These are phyloP conservation scores for Heteromormyrus szaboi DNA, from an alignment of 2,797 vertebrate genomes.

Conservation along the genomic window DNA sequence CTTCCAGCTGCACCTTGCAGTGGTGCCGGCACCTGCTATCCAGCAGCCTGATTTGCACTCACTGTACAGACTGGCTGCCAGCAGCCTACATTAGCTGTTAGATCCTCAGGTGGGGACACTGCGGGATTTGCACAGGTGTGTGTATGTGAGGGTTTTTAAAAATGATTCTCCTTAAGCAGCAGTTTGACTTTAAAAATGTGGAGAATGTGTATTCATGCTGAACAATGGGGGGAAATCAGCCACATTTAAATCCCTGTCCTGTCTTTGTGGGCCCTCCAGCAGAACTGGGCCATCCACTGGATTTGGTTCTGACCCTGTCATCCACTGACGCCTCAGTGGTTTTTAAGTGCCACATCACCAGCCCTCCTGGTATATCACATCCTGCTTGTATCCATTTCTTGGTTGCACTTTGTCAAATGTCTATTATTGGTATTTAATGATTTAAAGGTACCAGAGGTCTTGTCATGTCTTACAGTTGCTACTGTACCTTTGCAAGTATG, in stretches of 20 bases:
- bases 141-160: neutral
- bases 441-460: constrained; percentile 44
- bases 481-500: constrained; percentile 40
- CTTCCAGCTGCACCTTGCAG: constrained; percentile 55
- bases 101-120: neutral
- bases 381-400: constrained; percentile 39
- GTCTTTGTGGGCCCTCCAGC: constrained; percentile 8
- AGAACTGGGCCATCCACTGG: neutral
- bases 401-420: constrained; percentile 56
- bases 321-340: neutral
- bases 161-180: neutral
- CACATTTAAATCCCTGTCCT: neutral
- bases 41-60: constrained; percentile 62
- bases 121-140: neutral
- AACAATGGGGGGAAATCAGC: neutral
- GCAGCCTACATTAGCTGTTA: constrained; percentile 50
- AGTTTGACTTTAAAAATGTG: neutral
- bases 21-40: constrained; percentile 42
- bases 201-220: neutral
- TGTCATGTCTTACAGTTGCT: constrained; percentile 29
- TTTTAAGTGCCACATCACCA: constrained; percentile 41
- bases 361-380: constrained; percentile 45
- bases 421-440: constrained; percentile 34
- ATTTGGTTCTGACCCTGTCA: neutral
- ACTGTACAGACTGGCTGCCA: constrained; percentile 60